Conservation (phyloP, 2,113 vertebrate species). For the Rana temporaria region DNA sequence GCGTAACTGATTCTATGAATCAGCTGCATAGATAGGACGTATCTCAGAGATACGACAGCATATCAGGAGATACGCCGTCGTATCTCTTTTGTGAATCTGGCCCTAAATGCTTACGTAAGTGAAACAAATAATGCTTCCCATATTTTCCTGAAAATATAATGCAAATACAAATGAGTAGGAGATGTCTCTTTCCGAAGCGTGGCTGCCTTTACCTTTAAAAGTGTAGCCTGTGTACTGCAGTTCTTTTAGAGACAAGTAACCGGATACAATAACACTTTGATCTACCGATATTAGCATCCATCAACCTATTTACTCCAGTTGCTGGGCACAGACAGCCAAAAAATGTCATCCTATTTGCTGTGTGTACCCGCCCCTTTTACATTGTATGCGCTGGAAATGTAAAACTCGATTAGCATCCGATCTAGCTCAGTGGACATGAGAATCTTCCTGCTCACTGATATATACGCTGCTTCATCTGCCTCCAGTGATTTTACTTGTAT, state of each 20-base stretch:
- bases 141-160: too few relatives aligned
- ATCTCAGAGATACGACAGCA: too few relatives aligned
- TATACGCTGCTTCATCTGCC: conserved; percentile 21
- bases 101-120: too few relatives aligned
- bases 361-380: not conserved
- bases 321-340: not conserved
- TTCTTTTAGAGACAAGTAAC: not conserved
- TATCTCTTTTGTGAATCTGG: too few relatives aligned
- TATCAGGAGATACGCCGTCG: too few relatives aligned
- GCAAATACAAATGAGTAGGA: too few relatives aligned
- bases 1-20: too few relatives aligned
- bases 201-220: not conserved
- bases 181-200: not conserved
- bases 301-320: not conserved
- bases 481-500: conserved; percentile 20
- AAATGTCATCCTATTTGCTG: conserved; percentile 1
- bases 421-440: conserved; percentile 26
- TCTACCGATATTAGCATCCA: not conserved
- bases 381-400: conserved; percentile 22
- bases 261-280: not conserved
- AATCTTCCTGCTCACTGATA: conserved; percentile 37
- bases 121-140: too few relatives aligned
- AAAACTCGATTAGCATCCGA: conserved; percentile 43
- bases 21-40: too few relatives aligned
- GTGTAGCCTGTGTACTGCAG: not conserved